These are phyloP conservation scores for Clytia hemisphaerica DNA, from an alignment of 30 jellyfish, hydroid and myxozoan species.

Conservation along the genomic window DNA sequence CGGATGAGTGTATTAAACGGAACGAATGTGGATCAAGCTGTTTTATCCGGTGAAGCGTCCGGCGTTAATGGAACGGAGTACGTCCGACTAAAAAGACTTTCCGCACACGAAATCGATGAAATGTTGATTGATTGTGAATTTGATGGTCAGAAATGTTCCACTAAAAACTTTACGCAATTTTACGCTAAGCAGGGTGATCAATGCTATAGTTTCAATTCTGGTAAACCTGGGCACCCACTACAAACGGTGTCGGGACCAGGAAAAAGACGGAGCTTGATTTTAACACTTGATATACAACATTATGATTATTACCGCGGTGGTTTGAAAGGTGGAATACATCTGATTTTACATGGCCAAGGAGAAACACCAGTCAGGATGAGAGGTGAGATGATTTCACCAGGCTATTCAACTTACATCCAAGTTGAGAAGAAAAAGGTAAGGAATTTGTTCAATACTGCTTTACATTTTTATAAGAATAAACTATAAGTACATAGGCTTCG, in stretches of 20 bases:
- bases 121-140: conserved; percentile 65
- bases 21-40: conserved; percentile 55
- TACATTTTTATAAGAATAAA: not conserved
- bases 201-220: conserved; percentile 84
- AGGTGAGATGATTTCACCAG: conserved; percentile 72
- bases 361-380: conserved; percentile 83
- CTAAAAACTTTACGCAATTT: conserved; percentile 46
- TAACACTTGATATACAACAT: conserved; percentile 66
- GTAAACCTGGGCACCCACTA: conserved; percentile 29
- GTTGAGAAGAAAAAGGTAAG: conserved; percentile 64
- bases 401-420: conserved; percentile 63
- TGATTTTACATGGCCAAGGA: conserved; percentile 76
- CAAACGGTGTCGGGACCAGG: conserved; percentile 52
- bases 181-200: conserved; percentile 72
- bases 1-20: conserved; percentile 54
- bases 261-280: conserved; percentile 38
- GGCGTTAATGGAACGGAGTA: conserved; percentile 54
- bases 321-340: conserved; percentile 31
- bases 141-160: conserved; percentile 54
- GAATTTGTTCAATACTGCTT: not conserved
- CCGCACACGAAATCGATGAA: conserved; percentile 56
- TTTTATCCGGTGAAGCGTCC: conserved; percentile 6
- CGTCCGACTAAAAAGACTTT: conserved; percentile 28
- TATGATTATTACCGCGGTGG: conserved; percentile 71
- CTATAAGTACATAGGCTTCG: not conserved